Base-by-base conservation (phyloP, 1,140 invertebrate genomes). In the Hormaphis cornu region DNA sequence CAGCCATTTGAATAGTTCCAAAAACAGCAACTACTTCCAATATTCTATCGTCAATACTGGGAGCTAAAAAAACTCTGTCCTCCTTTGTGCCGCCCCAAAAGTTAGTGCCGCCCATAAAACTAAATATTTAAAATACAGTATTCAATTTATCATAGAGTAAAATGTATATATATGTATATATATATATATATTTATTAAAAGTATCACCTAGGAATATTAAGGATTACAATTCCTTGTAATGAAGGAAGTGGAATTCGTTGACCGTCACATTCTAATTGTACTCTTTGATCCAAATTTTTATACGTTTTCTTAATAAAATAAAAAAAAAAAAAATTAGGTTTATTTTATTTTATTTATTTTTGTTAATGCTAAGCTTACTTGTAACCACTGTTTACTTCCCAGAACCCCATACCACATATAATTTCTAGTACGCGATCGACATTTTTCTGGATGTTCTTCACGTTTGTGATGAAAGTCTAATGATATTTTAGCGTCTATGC, bases 331-430 rank as follows among this genome's bases (percentile, higher is more conserved):
- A 71, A 69, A 22, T 30, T 56, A 30, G 24, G 20, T 20, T 28
- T 18, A 20, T 24, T 10, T 9, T 18, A 9, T 30, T 48, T 4
- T 22, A 18, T 24, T 42, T 42, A 40, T 61, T 6, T 16, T 20
- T 28, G 14, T 28, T 28, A 10, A 0, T 42, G 7, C 14, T 26
- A 20, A 7, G 44, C 10, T 30, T 42, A 71, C 70, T 26, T 72
- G 71, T 30, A 69, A 48, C 71, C 71, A 72, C 18, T 72, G 71
- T 52, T 72, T 72, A 20, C 71, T 72, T 37, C 71, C 95, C 8
- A 98, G 81, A 0, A 98, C 93, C 0, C 95, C 94, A 75, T 97
- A 92, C 93, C 93, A 97, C 92, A 98, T 96, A 73, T 96, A 93
- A 79, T 97, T 97, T 74, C 93, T 90, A 0, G 94, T 95, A 52